Percentiles rank a stretch among this genome's conserved stretches.
Evolutionary conservation across 2,797 vertebrate genomes (phyloP).

Genomic region (Hybognathus amarus): DNA sequence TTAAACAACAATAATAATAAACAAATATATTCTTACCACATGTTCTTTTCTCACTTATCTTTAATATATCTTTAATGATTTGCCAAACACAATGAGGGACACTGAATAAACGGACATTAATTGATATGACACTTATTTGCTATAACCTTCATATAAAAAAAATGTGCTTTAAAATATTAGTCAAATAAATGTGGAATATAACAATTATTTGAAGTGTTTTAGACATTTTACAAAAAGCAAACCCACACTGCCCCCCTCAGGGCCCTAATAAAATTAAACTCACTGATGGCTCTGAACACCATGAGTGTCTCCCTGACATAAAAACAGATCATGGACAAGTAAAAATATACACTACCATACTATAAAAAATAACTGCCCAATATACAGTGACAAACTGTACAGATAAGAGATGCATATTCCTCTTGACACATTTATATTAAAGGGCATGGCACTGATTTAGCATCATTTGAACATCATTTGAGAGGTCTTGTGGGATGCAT

Average conservation of each 20-base stretch:
- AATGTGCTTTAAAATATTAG: not conserved
- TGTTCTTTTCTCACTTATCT: not conserved
- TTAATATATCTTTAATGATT: not conserved
- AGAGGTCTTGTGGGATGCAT: not conserved
- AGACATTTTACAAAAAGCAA: not conserved
- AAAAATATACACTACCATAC: too few relatives aligned
- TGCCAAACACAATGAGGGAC: not conserved
- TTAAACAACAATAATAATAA: not conserved
- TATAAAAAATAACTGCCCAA: too few relatives aligned
- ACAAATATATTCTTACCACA: not conserved
- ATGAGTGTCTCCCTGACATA: not conserved
- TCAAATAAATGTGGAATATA: not conserved
- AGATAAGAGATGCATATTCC: not conserved
- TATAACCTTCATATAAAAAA: not conserved
- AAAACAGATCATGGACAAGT: not conserved
- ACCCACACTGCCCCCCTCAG: conserved; percentile 7
- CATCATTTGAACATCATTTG: not conserved
- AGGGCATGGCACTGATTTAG: not conserved
- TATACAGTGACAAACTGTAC: not conserved
- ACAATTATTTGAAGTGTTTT: not conserved
- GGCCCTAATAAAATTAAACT: not conserved
- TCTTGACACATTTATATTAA: not conserved
- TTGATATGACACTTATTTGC: not conserved
- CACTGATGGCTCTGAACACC: not conserved
- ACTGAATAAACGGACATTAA: not conserved